Conservation (phyloP, 2,113 vertebrate genomes). For the Prinia subflava region DNA sequence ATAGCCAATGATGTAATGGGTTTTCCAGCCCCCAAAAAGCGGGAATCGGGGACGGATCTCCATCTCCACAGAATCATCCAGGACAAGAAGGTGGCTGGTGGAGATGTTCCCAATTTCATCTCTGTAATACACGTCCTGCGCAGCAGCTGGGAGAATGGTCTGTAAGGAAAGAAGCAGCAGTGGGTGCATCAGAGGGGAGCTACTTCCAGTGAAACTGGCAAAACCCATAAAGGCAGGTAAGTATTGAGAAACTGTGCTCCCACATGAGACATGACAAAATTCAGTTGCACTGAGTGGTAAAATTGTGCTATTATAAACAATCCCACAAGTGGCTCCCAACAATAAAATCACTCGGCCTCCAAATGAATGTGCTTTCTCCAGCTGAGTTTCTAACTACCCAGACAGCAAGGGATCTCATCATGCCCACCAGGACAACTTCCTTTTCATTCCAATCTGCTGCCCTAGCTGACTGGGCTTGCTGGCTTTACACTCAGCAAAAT, state of each 20-base stretch:
- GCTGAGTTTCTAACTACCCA: background rate
- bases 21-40: conserved; percentile 98
- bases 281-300: background rate
- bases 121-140: conserved; percentile 96
- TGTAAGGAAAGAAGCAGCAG: conserved; percentile 42
- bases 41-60: conserved; percentile 96
- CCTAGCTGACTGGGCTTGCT: background rate
- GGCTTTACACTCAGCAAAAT: background rate
- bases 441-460: background rate
- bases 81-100: conserved; percentile 92
- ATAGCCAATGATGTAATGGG: conserved; percentile 96
- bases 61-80: conserved; percentile 98
- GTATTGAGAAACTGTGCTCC: background rate
- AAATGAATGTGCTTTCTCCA: conserved; percentile 73
- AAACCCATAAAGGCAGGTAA: background rate
- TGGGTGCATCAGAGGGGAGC: background rate
- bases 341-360: background rate
- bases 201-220: background rate
- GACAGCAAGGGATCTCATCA: background rate
- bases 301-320: background rate
- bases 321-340: background rate
- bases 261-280: background rate
- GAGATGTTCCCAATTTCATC: conserved; percentile 99
- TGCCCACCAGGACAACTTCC: background rate
- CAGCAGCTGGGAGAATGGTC: conserved; percentile 98